These are phyloP conservation scores for Epizoanthus rinbou DNA, from an alignment of 92 coral and sea anemone genomes.

Conservation along the genomic window DNA sequence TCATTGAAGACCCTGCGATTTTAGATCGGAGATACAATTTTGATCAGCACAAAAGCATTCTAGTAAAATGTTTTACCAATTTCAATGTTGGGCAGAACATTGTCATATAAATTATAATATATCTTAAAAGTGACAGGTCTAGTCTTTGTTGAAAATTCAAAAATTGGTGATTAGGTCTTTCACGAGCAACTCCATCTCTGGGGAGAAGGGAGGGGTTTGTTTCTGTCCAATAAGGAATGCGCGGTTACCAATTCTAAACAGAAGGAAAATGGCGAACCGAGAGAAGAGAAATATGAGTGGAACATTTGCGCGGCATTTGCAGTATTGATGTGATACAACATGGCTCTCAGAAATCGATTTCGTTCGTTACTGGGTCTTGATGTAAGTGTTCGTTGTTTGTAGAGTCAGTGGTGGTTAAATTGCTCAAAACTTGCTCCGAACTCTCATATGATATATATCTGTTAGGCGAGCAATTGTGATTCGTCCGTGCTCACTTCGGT, in stretches of 20 bases:
- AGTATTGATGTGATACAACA: background rate
- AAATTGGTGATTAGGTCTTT: no score
- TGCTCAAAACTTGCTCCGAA: background rate
- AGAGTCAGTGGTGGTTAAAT: background rate
- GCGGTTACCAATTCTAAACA: slow-evolving; percentile 39
- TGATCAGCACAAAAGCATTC: no score
- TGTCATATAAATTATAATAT: no score
- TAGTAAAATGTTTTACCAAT: no score
- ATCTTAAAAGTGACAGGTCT: no score
- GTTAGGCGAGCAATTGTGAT: background rate
- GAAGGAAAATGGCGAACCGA: background rate
- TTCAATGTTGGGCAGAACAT: no score
- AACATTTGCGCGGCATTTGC: background rate
- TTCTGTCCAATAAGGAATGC: background rate
- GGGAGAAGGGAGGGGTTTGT: slow-evolving; percentile 6
- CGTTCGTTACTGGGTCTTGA: slow-evolving; percentile 91
- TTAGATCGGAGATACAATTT: no score
- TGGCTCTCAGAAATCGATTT: slow-evolving; percentile 89
- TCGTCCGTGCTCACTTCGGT: background rate
- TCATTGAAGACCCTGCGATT: no score
- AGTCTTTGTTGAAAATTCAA: no score
- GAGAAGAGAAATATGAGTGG: background rate
- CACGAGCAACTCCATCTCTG: background rate
- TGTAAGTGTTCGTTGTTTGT: slow-evolving; percentile 59
- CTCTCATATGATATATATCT: background rate